Evolutionary conservation across 64 coral and sea anemone genomes (phyloP), one percentile per base, ranked within the genome.

Genomic region (Porites australiensis): DNA sequence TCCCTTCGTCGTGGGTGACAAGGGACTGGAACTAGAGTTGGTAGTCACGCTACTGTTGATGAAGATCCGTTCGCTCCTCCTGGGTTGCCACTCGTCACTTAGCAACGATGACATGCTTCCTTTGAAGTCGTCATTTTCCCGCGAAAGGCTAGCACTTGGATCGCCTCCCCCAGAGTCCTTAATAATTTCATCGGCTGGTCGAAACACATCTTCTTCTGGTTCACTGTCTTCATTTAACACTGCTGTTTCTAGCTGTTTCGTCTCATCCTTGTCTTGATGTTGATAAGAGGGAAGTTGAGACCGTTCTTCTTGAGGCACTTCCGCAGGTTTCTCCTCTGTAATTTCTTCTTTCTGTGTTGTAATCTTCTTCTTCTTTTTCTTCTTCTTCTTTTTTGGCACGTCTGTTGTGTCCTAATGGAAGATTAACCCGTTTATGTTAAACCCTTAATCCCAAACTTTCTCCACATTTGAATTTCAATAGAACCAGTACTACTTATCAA

Each of bases 31-130:
- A 72, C 79, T 71, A 48, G 92, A 79, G 77, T 64, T 89, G 53
- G 22, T 89, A 16, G 91, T 58, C 52, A 93, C 91, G 78, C 93
- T 95, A 54, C 93, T 95, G 50, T 86, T 95, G 59, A 95, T 86
- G 16, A 95, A 95, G 14, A 95, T 95, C 52, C 93, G 50, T 62
- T 95, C 93, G 13, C 93, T 95, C 16, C 93, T 72, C 65, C 93
- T 70, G 14, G 93, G 93, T 15, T 90, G 88, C 72, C 86, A 94
- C 16, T 89, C 86, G 21, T 87, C 88, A 53, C 74, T 85, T 50
- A 69, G 82, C 70, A 90, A 86, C 8, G 79, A 50, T 53, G 72
- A 23, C 12, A 64, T 50, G 15, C 19, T 87, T 22, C 70, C 79
- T 58, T 91, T 82, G 0, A 72, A 49, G 18, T 87, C 81, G 22